Percentiles rank a stretch among this genome's conserved stretches.
These are phyloP conservation scores for Thymelicus lineola DNA, from an alignment of 2,888 invertebrate genomes.

Conservation along the genomic window DNA sequence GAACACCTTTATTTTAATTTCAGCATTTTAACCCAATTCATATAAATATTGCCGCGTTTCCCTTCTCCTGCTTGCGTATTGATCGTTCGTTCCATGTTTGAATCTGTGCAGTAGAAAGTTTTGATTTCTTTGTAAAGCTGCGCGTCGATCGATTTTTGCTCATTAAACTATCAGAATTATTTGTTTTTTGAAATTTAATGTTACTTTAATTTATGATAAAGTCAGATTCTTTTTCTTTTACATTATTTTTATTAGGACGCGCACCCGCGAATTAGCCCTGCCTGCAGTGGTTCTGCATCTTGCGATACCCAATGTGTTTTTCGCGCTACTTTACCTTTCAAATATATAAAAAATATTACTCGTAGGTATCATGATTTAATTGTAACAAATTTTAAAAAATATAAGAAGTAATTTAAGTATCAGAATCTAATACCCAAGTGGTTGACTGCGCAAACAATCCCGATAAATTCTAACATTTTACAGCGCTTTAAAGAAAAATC, in stretches of 20 bases:
- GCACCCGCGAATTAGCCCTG: constrained; percentile 26
- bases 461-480: background rate
- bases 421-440: no score
- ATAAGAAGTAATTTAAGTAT: no score
- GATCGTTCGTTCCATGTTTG: constrained; percentile 45
- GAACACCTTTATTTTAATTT: constrained; percentile 30
- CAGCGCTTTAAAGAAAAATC: background rate
- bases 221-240: background rate
- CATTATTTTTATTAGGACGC: constrained; percentile 4
- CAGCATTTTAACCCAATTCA: constrained; percentile 6
- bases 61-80: constrained; percentile 50
- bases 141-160: constrained; percentile 20
- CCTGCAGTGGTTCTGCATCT: background rate
- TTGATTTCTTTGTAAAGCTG: constrained; percentile 27
- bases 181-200: background rate
- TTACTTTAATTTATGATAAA: constrained; percentile 18
- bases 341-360: background rate
- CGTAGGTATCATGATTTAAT: background rate
- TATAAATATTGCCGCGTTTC: background rate
- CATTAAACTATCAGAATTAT: background rate
- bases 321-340: background rate
- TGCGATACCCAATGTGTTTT: constrained; percentile 6
- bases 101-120: constrained; percentile 35
- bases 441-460: no score
- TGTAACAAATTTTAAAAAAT: background rate